Evolutionary conservation across 2,888 invertebrate genomes (phyloP).

Genomic region (Cosmopolites sordidus): DNA sequence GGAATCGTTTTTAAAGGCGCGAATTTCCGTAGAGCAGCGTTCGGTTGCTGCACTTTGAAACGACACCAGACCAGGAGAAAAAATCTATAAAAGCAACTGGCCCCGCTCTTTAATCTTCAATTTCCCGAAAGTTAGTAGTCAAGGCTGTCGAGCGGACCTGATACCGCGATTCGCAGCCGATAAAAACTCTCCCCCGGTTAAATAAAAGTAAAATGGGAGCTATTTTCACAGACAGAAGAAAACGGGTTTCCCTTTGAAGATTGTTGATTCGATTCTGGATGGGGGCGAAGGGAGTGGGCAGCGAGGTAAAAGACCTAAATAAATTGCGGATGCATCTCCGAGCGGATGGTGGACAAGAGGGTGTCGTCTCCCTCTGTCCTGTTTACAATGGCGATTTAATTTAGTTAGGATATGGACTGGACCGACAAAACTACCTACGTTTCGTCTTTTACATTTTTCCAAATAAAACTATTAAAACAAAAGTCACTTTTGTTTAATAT

Average conservation of each 20-base stretch:
- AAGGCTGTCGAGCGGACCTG: conserved; percentile 36
- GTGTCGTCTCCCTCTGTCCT: conserved; percentile 12
- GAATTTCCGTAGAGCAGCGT: no score
- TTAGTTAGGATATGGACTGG: conserved; percentile 25
- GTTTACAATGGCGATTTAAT: conserved; percentile 26
- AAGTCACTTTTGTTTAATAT: no score
- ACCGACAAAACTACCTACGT: no score
- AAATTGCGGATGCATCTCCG: conserved; percentile 47
- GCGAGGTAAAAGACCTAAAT: conserved; percentile 41
- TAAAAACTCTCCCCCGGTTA: conserved; percentile 42
- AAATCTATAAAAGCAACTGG: no score
- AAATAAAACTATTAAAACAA: no score
- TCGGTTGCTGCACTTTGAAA: not conserved
- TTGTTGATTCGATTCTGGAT: conserved; percentile 45
- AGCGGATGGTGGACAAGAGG: conserved; percentile 12
- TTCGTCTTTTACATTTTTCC: no score
- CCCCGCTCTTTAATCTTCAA: conserved; percentile 40
- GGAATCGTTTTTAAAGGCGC: no score
- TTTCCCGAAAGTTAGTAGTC: conserved; percentile 40
- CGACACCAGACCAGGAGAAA: not conserved
- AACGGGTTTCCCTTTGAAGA: conserved; percentile 45
- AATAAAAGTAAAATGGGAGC: conserved; percentile 47
- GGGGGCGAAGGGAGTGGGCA: not conserved
- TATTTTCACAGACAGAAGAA: conserved; percentile 34
- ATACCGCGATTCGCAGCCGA: conserved; percentile 38